Conservation (phyloP, 2,797 vertebrate species). For the Tapirus indicus region DNA sequence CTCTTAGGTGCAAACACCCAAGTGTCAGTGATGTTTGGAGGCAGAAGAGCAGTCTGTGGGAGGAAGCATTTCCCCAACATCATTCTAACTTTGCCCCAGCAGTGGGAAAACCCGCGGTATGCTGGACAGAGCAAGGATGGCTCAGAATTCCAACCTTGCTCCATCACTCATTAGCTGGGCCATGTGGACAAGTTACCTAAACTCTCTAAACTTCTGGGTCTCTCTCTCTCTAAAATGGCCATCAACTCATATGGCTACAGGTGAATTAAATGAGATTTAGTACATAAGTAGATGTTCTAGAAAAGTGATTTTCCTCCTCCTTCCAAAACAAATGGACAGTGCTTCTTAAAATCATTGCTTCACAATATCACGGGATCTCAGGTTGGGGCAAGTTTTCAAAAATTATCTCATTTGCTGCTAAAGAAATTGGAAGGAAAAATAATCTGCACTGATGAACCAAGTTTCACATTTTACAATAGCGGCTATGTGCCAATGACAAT, state of each 20-base stretch:
- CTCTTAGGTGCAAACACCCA: constrained; percentile 49
- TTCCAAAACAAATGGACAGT: background rate
- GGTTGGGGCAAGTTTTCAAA: background rate
- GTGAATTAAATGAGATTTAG: background rate
- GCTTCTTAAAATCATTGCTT: constrained; percentile 15
- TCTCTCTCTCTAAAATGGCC: background rate
- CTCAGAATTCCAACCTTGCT: background rate
- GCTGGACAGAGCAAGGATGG: background rate
- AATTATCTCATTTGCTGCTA: background rate
- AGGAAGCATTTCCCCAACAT: constrained; percentile 17
- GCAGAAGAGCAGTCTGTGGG: background rate
- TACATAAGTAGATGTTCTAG: background rate
- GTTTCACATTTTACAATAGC: background rate
- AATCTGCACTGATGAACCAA: background rate
- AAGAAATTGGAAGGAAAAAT: constrained; percentile 9
- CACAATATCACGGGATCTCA: background rate
- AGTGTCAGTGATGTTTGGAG: constrained; percentile 31
- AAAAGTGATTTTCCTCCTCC: background rate
- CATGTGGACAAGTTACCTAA: background rate
- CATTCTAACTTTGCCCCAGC: background rate
- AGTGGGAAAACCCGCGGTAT: background rate
- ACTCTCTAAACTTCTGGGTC: background rate
- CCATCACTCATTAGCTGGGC: background rate
- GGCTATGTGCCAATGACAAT: background rate
- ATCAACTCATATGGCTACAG: background rate